These are phyloP conservation scores for Enteromius mattozi DNA, from an alignment of 2,797 vertebrate genomes.

Conservation along the genomic window DNA sequence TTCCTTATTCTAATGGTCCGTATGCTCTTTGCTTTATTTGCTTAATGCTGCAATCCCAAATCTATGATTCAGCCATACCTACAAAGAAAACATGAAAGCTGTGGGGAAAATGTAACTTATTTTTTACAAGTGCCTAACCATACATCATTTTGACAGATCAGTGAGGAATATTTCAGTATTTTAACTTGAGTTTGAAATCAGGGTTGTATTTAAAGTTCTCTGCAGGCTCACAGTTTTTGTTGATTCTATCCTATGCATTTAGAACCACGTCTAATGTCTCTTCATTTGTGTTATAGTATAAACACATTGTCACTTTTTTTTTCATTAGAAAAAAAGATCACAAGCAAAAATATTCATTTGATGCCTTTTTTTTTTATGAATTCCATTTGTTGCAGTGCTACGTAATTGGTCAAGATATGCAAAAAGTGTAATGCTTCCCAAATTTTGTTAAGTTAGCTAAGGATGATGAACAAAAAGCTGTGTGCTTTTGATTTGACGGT, in stretches of 20 bases:
- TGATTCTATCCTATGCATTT: slow-evolving; percentile 37
- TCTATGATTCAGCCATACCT: slow-evolving; percentile 70
- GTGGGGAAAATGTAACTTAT: slow-evolving; percentile 64
- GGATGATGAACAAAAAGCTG: neutral
- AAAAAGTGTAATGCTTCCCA: slow-evolving; percentile 10
- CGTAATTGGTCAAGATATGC: slow-evolving; percentile 4
- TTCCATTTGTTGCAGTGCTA: slow-evolving; percentile 33
- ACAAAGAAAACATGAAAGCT: slow-evolving; percentile 64
- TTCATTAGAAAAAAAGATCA: slow-evolving; percentile 9
- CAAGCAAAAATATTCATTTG: neutral
- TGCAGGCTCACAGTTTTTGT: slow-evolving; percentile 51
- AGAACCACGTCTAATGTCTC: neutral
- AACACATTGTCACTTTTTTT: neutral
- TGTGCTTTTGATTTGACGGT: neutral
- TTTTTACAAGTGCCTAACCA: slow-evolving; percentile 85
- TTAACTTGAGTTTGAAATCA: slow-evolving; percentile 26
- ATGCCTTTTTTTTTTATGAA: slow-evolving; percentile 12
- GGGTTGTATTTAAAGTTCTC: slow-evolving; percentile 24
- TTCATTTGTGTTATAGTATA: slow-evolving; percentile 29
- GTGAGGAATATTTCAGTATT: slow-evolving; percentile 19
- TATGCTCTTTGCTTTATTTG: slow-evolving; percentile 64
- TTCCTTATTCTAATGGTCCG: slow-evolving; percentile 64
- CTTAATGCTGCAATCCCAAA: slow-evolving; percentile 62
- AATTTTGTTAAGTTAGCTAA: neutral
- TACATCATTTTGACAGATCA: slow-evolving; percentile 71